Evolutionary conservation across 2,113 vertebrate genomes (phyloP).

Genomic region (Onychostoma macrolepis): DNA sequence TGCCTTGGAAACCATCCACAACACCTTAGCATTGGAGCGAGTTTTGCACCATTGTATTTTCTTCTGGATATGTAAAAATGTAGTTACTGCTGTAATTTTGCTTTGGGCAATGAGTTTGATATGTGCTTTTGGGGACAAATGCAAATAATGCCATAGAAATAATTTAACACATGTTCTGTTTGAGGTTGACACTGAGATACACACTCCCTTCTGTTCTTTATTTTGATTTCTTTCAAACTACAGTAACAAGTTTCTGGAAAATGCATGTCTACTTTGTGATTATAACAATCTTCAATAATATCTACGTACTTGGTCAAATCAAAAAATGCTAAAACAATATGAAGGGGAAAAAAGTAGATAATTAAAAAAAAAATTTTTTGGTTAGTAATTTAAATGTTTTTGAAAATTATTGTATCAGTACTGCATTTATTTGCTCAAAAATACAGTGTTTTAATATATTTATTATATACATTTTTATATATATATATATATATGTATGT

Average conservation of each 20-base stretch:
- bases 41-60: background rate
- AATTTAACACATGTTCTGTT: background rate
- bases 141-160: background rate
- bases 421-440: background rate
- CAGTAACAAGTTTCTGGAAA: background rate
- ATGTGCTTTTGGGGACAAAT: background rate
- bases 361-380: too few relatives aligned
- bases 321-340: background rate
- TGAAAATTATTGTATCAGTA: background rate
- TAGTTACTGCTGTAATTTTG: background rate
- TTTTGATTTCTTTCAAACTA: background rate
- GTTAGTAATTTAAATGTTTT: background rate
- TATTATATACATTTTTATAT: background rate
- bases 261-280: background rate
- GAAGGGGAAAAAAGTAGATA: too few relatives aligned
- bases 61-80: background rate
- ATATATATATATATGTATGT: background rate
- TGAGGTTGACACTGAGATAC: background rate
- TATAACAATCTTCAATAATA: background rate
- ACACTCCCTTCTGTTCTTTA: background rate
- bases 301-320: background rate
- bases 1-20: background rate
- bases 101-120: background rate
- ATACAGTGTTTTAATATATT: background rate
- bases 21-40: background rate